Evolutionary conservation across 2,888 invertebrate species (phyloP), one percentile per base, ranked within the genome.

Genomic region (Cryptus viduatorius): DNA sequence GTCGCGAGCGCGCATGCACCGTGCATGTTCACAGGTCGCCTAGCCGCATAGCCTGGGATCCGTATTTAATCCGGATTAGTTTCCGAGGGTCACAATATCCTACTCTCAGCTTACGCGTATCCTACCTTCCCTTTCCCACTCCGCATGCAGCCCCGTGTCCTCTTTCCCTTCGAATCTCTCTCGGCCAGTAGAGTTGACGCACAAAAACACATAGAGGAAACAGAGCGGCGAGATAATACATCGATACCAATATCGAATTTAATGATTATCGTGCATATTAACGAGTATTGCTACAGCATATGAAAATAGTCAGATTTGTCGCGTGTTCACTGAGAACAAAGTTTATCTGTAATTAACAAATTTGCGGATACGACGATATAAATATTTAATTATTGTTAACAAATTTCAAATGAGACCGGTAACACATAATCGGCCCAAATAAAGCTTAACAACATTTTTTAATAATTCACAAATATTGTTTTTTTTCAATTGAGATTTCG

Each of bases 31-130:
- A 90, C 91, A 89, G 90, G 89, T 93, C 91, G 91, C 89, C 91
- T 89, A 89, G 92, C 90, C 92, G 87, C 90, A 91, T 90, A 90
- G 90, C 89, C 90, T 88, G 91, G 90, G 91, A 92, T 92, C 92
- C 88, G 88, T 89, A 90, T 90, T 92, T 93, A 93, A 93, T 93
- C 93, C 93, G 93, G 93, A 93, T 93, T 93, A 93, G 92, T 91
- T 89, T 87, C 89, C 90, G 91, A 93, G 93, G 93, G 93, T 93
- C 93, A 93, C 91, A 92, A 92, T 93, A 91, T 92, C 92, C 91
- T 90, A 88, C 91, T 90, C 90, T 90, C 89, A 79, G 89, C 89
- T 89, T 88, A 89, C 87, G 86, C 86, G 86, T 84, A 85, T 86
- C 37, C 89, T 88, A 87, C 85, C 85, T 79, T 76, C 76, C 79